Conservation (phyloP, 2,888 invertebrate genomes). For the Cheilosia pagana region DNA sequence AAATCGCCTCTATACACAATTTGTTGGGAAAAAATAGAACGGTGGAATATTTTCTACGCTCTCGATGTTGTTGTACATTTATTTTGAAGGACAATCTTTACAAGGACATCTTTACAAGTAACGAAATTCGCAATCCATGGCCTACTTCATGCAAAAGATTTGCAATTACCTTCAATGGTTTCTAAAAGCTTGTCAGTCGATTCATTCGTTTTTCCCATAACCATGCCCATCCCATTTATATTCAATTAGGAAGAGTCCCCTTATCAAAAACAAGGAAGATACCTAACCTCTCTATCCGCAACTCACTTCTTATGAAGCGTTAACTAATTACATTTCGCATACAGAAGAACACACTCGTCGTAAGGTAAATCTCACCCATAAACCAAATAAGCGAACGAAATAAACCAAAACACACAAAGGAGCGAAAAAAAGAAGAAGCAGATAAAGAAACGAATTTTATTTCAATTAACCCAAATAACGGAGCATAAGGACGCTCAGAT, state of each 20-base stretch:
- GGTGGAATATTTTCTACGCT: no score
- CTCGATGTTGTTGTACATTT: no score
- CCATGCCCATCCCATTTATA: neutral
- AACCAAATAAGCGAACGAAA: constrained; percentile 52
- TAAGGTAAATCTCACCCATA: constrained; percentile 73
- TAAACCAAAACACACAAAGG: constrained; percentile 12
- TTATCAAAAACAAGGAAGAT: neutral
- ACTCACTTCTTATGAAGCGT: constrained; percentile 39
- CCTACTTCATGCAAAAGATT: no score
- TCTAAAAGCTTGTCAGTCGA: neutral
- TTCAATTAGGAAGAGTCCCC: constrained; percentile 22
- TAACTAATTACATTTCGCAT: constrained; percentile 65
- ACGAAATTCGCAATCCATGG: no score
- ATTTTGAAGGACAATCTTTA: no score
- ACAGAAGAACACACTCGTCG: constrained; percentile 35
- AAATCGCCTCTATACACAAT: no score
- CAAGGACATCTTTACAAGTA: no score
- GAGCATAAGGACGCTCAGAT: constrained; percentile 74
- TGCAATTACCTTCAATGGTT: neutral
- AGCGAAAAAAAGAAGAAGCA: constrained; percentile 16
- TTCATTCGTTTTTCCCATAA: neutral
- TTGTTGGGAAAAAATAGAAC: no score
- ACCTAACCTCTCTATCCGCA: constrained; percentile 12
- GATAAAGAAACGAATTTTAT: constrained; percentile 69
- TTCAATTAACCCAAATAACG: constrained; percentile 75